A percentile compares a stretch with the other conserved stretches of the same genome.
phyloP scores from a whole-genome alignment of 2,113 vertebrate genomes.

The Percopsis transmontana region DNA sequence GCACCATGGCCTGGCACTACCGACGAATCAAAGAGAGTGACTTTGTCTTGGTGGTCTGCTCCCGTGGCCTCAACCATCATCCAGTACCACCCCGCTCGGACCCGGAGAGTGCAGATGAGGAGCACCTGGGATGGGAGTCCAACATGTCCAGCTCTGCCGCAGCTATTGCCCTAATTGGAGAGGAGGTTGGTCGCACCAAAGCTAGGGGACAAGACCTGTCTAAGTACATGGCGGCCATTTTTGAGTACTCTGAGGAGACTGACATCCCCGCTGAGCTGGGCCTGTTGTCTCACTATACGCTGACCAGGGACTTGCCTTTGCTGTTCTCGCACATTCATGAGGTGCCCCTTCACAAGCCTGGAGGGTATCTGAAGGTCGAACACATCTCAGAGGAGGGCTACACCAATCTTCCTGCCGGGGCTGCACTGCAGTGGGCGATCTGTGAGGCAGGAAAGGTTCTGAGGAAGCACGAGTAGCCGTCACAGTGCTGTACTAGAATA shows the following conservation, averaged over 20 bases:
- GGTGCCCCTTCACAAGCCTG: constrained; percentile 73
- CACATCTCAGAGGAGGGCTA: constrained; percentile 71
- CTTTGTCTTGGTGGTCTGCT: constrained; percentile 78
- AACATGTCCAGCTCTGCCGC: constrained; percentile 26
- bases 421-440: constrained; percentile 69
- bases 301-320: constrained; percentile 69
- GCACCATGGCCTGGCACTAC: constrained; percentile 72
- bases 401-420: constrained; percentile 61
- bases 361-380: constrained; percentile 65
- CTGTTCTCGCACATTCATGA: constrained; percentile 80
- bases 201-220: constrained; percentile 67
- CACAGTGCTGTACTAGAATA: too few species aligned
- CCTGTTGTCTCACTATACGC: constrained; percentile 70
- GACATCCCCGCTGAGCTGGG: constrained; percentile 72
- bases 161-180: constrained; percentile 66
- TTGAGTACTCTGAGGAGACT: constrained; percentile 71
- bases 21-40: constrained; percentile 71
- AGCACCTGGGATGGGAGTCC: background rate
- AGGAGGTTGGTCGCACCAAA: constrained; percentile 69
- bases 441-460: constrained; percentile 45
- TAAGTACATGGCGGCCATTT: constrained; percentile 77
- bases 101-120: background rate
- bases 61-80: constrained; percentile 51
- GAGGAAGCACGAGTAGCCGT: background rate
- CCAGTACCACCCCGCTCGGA: constrained; percentile 6